Evolutionary conservation across 2,113 vertebrate genomes (phyloP), one percentile per base, ranked within the genome.

Genomic region (Oceanites oceanicus): DNA sequence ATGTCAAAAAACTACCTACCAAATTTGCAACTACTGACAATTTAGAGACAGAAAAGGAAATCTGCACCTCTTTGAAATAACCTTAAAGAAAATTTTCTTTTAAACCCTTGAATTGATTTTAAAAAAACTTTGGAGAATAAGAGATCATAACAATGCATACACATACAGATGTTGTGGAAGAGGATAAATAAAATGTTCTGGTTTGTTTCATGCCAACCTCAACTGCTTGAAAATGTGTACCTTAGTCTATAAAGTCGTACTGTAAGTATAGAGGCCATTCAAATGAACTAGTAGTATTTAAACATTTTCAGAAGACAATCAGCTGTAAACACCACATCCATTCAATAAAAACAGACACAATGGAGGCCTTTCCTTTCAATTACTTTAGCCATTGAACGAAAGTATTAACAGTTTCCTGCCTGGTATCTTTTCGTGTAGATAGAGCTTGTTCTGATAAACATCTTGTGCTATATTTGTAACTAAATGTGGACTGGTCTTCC

Each of bases 381-480:
- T 96, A 82, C 93, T 97, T 97, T 91, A 94, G 97, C 98, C 98
- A 97, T 98, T 97, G 97, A 97, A 96, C 95, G 68, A 56, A 95
- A 97, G 73, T 73, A 97, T 97, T 97, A 98, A 97, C 83, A 96
- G 94, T 97, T 98, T 98, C 98, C 98, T 98, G 96, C 93, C 96
- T 96, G 93, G 96, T 97, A 91, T 98, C 97, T 98, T 96, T 91
- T 97, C 30, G 82, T 97, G 97, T 94, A 97, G 88, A 98, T 89
- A 96, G 97, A 98, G 85, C 75, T 62, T 73, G 65, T 91, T 98
- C 97, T 98, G 98, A 98, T 98, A 98, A 99, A 98, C 98, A 98
- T 81, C 93, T 93, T 83, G 80, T 94, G 92, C 97, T 98, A 97
- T 98, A 98, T 97, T 97, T 97, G 86, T 97, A 65, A 74, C 59